Base-by-base conservation (phyloP, 1,140 invertebrate genomes). In the Drosophila sulfurigaster region DNA sequence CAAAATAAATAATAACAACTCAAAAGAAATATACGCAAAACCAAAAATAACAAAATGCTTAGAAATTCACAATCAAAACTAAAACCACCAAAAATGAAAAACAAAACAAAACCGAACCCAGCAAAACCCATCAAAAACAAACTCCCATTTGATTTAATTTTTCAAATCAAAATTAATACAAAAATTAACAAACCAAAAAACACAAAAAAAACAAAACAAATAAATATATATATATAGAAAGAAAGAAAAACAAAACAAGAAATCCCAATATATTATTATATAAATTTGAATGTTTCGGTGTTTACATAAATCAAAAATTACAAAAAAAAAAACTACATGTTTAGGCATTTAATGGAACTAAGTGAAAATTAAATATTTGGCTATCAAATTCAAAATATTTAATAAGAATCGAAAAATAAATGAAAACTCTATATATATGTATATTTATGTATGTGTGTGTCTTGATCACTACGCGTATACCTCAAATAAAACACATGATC, bases 391-490 rank as follows among this genome's bases (percentile, higher is more conserved):
- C 20, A 25, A 41, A 45, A 49, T 54, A 54, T 30, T 30, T 43
- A 45, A 49, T 67, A 52, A 20, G 25, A 45, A 38, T 32, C 59
- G 41, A 32, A 28, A 60, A 60, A 74, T 46, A 64, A 38, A 66
- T 32, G n/a, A 48, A 35, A 65, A 62, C 41, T 75, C 43, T 78
- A 70, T 54, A 71, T 79, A 75, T 89, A 68, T 66, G 68, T 90
- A 82, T 83, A 81, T 91, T 79, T 82, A 81, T 89, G 79, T 88
- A 88, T 92, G 88, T 92, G 91, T 92, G 91, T 92, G 91, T 92
- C 91, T 92, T 92, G 65, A 88, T 87, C 81, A 91, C 81, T 91
- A 92, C 90, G 91, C 88, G 91, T 92, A 92, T 92, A 92, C 91
- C 91, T 92, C 91, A 92, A 92, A 80, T 60, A 51, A 79, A 78